Conservation (phyloP, 2,888 invertebrate species). For the Capitulum mitella region DNA sequence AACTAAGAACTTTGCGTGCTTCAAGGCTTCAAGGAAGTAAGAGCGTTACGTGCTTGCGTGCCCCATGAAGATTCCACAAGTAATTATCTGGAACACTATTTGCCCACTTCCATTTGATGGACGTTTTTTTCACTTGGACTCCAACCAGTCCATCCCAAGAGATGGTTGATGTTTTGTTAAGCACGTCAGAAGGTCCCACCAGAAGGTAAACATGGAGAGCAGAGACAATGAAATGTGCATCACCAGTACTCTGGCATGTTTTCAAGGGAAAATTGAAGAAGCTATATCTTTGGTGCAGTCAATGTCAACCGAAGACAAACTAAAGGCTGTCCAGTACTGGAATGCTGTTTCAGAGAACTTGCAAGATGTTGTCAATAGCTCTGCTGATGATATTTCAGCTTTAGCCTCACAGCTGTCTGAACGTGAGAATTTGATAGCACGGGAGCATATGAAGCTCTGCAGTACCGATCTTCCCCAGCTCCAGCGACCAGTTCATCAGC, state of each 20-base stretch:
- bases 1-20: no score
- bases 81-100: no score
- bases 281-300: conserved; percentile 39
- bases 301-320: conserved; percentile 40
- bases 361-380: conserved; percentile 28
- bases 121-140: no score
- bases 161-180: no score
- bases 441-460: not conserved
- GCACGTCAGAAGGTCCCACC: no score
- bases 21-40: no score
- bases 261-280: conserved; percentile 38
- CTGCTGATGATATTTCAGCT: conserved; percentile 40
- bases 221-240: not conserved
- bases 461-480: not conserved
- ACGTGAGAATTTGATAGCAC: conserved; percentile 35
- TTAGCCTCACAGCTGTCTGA: conserved; percentile 38
- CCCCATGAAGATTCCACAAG: no score
- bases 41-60: no score
- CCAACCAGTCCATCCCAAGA: no score
- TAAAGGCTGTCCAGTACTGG: conserved; percentile 38
- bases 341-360: not conserved
- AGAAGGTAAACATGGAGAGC: not conserved
- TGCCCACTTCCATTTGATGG: no score
- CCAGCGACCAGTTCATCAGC: no score
- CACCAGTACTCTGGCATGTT: not conserved